Evolutionary conservation across 2,797 vertebrate species (phyloP).

Genomic region (Oceanodroma leucorhoa): DNA sequence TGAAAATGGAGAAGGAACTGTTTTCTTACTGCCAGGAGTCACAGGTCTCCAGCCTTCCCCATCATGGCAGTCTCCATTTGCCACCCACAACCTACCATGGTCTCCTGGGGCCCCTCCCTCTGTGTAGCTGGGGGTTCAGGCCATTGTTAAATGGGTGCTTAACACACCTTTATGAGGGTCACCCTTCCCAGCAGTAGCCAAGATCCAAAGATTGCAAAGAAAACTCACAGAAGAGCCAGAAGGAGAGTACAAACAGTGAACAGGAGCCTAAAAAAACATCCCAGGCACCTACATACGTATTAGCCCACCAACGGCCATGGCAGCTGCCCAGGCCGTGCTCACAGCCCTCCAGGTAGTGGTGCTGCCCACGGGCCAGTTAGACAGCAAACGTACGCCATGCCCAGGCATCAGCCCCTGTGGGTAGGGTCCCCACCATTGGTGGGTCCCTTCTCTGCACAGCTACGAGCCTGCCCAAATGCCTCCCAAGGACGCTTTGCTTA

Average conservation of each 20-base stretch:
- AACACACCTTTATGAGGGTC: neutral
- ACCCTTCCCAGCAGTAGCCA: neutral
- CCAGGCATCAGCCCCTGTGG: neutral
- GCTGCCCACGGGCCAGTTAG: neutral
- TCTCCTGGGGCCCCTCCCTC: neutral
- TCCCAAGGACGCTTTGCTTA: neutral
- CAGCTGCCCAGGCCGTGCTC: neutral
- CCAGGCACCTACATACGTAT: neutral
- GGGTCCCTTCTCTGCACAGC: neutral
- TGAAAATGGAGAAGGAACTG: neutral
- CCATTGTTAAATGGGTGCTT: neutral
- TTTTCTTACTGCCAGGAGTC: neutral
- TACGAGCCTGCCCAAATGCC: neutral
- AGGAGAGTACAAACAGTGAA: neutral
- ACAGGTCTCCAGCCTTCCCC: neutral
- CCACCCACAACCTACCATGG: neutral
- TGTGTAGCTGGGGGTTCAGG: neutral
- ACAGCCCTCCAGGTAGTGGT: neutral
- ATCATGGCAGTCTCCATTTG: neutral
- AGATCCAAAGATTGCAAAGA: neutral
- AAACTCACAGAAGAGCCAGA: neutral
- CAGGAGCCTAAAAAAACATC: neutral
- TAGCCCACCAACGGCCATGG: neutral
- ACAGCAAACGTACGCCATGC: accelerated
- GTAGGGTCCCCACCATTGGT: accelerated